These are phyloP conservation scores for Poecilobothrus nobilitatus DNA, from an alignment of 2,888 invertebrate genomes.

Conservation along the genomic window DNA sequence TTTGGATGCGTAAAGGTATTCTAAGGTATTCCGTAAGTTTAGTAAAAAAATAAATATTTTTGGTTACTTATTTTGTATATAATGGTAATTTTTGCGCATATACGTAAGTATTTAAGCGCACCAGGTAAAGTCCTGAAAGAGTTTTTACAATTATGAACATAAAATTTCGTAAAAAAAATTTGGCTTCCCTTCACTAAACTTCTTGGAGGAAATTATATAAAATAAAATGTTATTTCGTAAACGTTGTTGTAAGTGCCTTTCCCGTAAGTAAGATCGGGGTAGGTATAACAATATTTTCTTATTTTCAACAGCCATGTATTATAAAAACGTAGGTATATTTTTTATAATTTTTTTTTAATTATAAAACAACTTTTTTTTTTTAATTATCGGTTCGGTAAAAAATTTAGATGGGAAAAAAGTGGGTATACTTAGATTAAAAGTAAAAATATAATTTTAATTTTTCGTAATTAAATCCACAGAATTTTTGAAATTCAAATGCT, in stretches of 20 bases:
- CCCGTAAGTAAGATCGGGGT: conserved; percentile 30
- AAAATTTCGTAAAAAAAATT: conserved; percentile 18
- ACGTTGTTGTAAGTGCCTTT: conserved; percentile 18
- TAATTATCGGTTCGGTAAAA: background rate
- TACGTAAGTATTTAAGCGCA: conserved; percentile 51
- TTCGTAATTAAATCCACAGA: background rate
- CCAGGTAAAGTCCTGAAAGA: conserved; percentile 44
- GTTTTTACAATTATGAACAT: conserved; percentile 13
- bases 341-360: conserved; percentile 1
- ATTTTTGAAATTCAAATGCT: background rate
- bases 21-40: conserved; percentile 8
- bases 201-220: conserved; percentile 4
- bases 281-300: conserved; percentile 25
- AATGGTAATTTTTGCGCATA: conserved; percentile 35
- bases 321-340: background rate
- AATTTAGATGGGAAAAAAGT: background rate
- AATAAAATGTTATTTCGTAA: background rate
- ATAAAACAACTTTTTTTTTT: conserved; percentile 2
- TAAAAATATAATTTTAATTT: background rate
- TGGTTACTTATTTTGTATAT: conserved; percentile 2
- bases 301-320: conserved; percentile 8
- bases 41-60: background rate
- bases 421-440: background rate
- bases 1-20: background rate
- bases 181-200: conserved; percentile 16